Evolutionary conservation across 2,113 vertebrate genomes (phyloP), one percentile per base, ranked within the genome.

Genomic region (Elephas maximus): DNA sequence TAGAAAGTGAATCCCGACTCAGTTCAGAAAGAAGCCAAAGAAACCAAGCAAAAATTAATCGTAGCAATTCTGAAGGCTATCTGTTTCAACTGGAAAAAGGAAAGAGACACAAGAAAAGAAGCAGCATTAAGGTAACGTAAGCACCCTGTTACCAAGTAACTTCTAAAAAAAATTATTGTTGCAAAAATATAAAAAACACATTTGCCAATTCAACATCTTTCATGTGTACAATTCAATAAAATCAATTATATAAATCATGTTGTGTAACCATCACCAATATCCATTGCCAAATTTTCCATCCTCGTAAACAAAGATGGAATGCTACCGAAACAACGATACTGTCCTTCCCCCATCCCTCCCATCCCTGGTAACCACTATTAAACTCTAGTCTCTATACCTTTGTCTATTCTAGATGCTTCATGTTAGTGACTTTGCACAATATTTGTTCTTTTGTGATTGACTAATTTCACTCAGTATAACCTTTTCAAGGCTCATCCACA

Each of bases 91-190:
- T 97, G 98, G 98, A 98, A 89, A 99, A 98, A 85, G 98, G 98
- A 44, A 99, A 95, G 5, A 98, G 98, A 44, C 98, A 96, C 20
- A 98, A 96, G 93, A 96, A 97, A 8, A 98, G 96, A n/a, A 88
- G 26, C 77, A 74, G 79, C 18, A 98, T 96, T 88, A 99, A 99
- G 99, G 99, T 99, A 95, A 98, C 60, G 37, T 4, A 51, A n/a
- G 14, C 1, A 82, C 48, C 30, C 41, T 4, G 8, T 88, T 94
- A 86, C 6, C 79, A 0, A 57, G 69, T 81, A 28, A 30, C 14
- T 5, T 41, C 23, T 41, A 17, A n/a, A 73, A 73, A 73, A 57
- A 57, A 15, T 74, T 41, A 17, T 8, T 74, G 37, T 74, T 41
- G 37, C 73, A 74, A 44, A 74, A 74, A 41, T 41, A 24, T 41